A percentile compares a stretch with the other conserved stretches of the same genome.
phyloP scores from a whole-genome alignment of 1,140 invertebrate species.

The Trichonephila clavata region DNA sequence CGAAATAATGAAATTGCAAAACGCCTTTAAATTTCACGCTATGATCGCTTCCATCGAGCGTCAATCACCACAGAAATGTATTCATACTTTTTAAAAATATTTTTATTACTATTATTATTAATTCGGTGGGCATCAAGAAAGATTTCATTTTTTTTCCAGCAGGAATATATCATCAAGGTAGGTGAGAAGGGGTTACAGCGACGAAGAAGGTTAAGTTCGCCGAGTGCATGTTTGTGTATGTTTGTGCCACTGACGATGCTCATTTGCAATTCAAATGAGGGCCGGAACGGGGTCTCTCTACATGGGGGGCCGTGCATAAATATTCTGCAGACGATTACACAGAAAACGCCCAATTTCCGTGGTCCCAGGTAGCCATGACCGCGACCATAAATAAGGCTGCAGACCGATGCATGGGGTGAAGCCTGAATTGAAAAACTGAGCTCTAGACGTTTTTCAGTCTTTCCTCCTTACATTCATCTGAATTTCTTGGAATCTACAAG shows the following conservation, averaged over 20 bases:
- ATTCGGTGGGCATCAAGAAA: neutral
- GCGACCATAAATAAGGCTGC: conserved; percentile 33
- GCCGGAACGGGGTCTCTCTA: conserved; percentile 51
- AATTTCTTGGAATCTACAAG: conserved; percentile 11
- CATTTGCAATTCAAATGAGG: conserved; percentile 75
- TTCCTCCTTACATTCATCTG: neutral
- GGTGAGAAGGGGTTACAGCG: conserved; percentile 63
- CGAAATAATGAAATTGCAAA: neutral
- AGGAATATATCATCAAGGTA: conserved; percentile 34
- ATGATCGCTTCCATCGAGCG: neutral
- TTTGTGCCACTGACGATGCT: conserved; percentile 61
- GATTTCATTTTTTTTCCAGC: neutral
- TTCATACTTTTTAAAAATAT: conserved; percentile 13
- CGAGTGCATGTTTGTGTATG: conserved; percentile 73
- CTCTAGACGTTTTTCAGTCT: neutral
- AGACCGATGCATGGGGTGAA: conserved; percentile 38
- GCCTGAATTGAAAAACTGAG: conserved; percentile 17
- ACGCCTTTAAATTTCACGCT: neutral
- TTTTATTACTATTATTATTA: conserved; percentile 8
- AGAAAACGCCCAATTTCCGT: conserved; percentile 62
- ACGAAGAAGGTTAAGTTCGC: conserved; percentile 58
- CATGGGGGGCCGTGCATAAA: conserved; percentile 72
- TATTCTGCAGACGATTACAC: conserved; percentile 37
- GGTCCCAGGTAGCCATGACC: conserved; percentile 39
- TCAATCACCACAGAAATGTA: neutral